phyloP scores from a whole-genome alignment of 2,797 vertebrate species.

The Paedocypris micromegethes region DNA sequence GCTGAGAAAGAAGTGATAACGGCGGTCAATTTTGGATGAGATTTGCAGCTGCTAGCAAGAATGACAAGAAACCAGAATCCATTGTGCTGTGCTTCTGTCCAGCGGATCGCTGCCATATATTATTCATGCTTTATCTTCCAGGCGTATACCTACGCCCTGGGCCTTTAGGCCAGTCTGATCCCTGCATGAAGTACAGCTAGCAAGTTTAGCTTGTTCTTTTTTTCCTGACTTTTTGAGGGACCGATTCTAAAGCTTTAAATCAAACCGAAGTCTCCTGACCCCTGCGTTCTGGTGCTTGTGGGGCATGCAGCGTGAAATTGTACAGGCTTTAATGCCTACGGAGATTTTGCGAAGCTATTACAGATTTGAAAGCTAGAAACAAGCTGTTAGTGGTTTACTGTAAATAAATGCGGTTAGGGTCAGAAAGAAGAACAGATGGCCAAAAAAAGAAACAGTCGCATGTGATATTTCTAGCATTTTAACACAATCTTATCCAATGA shows the following conservation, averaged over 20 bases:
- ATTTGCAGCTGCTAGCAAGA: background rate
- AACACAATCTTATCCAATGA: conserved; percentile 7
- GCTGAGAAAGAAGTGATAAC: background rate
- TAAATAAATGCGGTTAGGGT: conserved; percentile 35
- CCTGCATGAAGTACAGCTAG: conserved; percentile 14
- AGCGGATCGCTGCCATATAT: conserved; percentile 14
- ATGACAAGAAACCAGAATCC: background rate
- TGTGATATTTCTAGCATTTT: conserved; percentile 20
- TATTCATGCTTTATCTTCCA: conserved; percentile 31
- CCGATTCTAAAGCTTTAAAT: conserved; percentile 24
- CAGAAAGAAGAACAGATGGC: conserved; percentile 21
- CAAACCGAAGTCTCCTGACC: conserved; percentile 15
- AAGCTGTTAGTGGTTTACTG: conserved; percentile 37
- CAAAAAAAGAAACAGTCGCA: conserved; percentile 15
- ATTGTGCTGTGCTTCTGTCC: background rate
- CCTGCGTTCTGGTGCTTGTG: conserved; percentile 25
- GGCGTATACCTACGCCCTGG: conserved; percentile 20
- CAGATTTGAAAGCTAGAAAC: conserved; percentile 7
- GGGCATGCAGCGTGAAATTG: conserved; percentile 18
- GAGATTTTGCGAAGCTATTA: conserved; percentile 26
- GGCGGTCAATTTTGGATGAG: conserved; percentile 13
- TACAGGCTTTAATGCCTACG: conserved; percentile 30
- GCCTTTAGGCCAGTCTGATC: conserved; percentile 24
- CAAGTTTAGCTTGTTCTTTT: conserved; percentile 5
- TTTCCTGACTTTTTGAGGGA: conserved; percentile 19